Evolutionary conservation across 2,888 invertebrate species (phyloP), one percentile per base, ranked within the genome.

Genomic region (Siphonodentalium dalli): DNA sequence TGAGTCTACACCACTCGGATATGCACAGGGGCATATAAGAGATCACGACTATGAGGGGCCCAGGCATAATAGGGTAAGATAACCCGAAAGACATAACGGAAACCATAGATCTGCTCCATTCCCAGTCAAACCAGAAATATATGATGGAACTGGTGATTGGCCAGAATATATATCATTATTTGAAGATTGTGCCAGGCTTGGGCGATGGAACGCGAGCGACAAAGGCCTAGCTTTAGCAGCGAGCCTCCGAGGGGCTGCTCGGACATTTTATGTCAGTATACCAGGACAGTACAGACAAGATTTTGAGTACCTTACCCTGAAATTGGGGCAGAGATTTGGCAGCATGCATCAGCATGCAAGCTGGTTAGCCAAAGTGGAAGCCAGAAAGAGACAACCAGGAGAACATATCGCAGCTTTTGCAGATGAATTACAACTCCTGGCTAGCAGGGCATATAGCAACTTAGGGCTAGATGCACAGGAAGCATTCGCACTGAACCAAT

Each of bases 271-370:
- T 24, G 24, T 39, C n/a, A 39, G 39, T 20, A 8, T 39, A 6
- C 5, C 7, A 39, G 7, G 5, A 20, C 20, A 13, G 7, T 21
- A 39, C 13, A 39, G n/a, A 39, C 21, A 29, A 8, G 20, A 6
- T 8, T 54, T 40, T 23, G 24, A 34, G 2, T 4, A 11, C 3
- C 31, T 54, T 1, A 37, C 39, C 5, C 7, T 7, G n/a, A 18
- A 31, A 9, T 27, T 54, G 13, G 43, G 38, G 18, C 38, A 47
- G 11, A 21, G 54, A 20, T 54, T 54, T 33, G 54, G 54, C 15
- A 48, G 48, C 35, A 18, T 31, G 9, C 34, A 44, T 9, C 54
- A 54, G 9, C 43, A 47, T 15, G 37, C 28, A 4, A n/a, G 47
- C 11, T 54, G 47, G 47, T 15, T 54, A 11, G 28, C 42, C 2